A percentile compares a stretch with the other conserved stretches of the same genome.
phyloP scores from a whole-genome alignment of 1,140 invertebrate genomes.

The Octopus bimaculoides region DNA sequence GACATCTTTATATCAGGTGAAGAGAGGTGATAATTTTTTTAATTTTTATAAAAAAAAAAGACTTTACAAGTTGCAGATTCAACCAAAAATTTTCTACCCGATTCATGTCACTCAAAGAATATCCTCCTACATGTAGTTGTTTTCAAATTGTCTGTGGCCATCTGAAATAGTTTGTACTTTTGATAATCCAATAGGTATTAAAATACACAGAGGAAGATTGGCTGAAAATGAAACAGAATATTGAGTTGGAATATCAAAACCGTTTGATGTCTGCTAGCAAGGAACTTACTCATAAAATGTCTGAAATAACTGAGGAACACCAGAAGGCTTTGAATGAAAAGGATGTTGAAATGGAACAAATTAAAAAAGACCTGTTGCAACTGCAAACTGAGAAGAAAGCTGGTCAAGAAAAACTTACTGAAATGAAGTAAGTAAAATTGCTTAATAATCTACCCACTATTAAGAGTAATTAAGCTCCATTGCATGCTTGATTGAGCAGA shows the following conservation, averaged over 20 bases:
- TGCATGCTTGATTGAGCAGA: too few relatives aligned
- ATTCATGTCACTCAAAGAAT: too few relatives aligned
- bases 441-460: too few relatives aligned
- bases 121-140: too few relatives aligned
- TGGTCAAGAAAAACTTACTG: not conserved
- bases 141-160: too few relatives aligned
- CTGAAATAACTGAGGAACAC: constrained; percentile 10
- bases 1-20: too few relatives aligned
- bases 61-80: too few relatives aligned
- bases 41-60: too few relatives aligned
- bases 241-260: constrained; percentile 51
- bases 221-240: constrained; percentile 32
- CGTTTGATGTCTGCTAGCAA: constrained; percentile 44
- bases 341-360: not conserved
- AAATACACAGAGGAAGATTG: constrained; percentile 26
- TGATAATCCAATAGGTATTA: constrained; percentile 14
- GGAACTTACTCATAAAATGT: constrained; percentile 28
- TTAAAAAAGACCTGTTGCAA: too few relatives aligned
- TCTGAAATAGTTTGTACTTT: not conserved
- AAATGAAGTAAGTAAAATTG: constrained; percentile 2
- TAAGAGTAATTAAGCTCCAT: too few relatives aligned
- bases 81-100: too few relatives aligned
- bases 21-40: too few relatives aligned
- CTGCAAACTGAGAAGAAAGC: not conserved
- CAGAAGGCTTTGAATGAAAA: not conserved